Evolutionary conservation across 2,888 invertebrate genomes (phyloP).

Genomic region (Hipparchia semele): DNA sequence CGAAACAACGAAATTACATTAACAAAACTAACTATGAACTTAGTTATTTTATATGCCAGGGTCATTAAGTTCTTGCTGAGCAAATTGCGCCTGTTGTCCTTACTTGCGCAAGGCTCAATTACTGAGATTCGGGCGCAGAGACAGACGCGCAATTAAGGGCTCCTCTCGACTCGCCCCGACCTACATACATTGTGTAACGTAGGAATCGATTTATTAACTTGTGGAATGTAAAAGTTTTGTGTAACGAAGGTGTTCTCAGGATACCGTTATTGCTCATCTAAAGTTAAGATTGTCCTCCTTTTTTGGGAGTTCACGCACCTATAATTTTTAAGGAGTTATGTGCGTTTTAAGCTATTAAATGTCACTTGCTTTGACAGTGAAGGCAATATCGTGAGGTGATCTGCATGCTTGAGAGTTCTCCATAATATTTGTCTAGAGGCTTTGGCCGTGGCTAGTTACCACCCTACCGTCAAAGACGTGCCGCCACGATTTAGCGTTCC

Average conservation of each 20-base stretch:
- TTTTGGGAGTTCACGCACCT: too few relatives aligned
- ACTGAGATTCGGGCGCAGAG: constrained; percentile 40
- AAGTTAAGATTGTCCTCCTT: too few relatives aligned
- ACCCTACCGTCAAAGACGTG: too few relatives aligned
- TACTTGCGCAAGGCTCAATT: constrained; percentile 42
- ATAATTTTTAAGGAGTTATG: too few relatives aligned
- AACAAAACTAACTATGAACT: constrained; percentile 37
- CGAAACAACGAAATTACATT: constrained; percentile 34
- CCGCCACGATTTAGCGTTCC: too few relatives aligned
- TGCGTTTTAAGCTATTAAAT: too few relatives aligned
- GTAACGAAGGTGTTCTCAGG: neutral
- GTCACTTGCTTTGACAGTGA: too few relatives aligned
- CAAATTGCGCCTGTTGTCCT: constrained; percentile 35
- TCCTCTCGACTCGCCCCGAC: constrained; percentile 31
- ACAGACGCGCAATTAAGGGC: constrained; percentile 46
- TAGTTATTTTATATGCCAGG: constrained; percentile 37
- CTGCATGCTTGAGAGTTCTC: too few relatives aligned
- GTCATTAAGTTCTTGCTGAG: constrained; percentile 41
- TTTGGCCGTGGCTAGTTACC: too few relatives aligned
- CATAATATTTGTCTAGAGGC: too few relatives aligned
- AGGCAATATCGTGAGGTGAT: too few relatives aligned
- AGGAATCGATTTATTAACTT: constrained; percentile 27
- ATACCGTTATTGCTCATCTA: too few relatives aligned
- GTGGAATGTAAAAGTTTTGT: neutral
- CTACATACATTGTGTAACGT: constrained; percentile 28